Evolutionary conservation across 2,888 invertebrate genomes (phyloP).

Genomic region (Leptopilina syphax): DNA sequence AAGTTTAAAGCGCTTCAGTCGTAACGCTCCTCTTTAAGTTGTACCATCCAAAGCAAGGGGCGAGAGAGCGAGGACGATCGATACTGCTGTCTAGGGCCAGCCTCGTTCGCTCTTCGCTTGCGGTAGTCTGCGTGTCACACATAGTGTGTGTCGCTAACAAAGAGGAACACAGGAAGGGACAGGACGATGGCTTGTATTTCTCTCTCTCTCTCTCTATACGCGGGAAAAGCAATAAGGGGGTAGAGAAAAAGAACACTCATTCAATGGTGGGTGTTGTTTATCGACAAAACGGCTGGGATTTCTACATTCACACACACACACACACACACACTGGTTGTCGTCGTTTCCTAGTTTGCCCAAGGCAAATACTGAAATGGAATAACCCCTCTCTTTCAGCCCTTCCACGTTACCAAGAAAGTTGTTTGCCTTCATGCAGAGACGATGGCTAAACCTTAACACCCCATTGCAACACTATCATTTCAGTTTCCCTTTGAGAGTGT

Average conservation of each 20-base stretch:
- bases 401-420: conserved; percentile 17
- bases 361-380: conserved; percentile 19
- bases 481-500: conserved; percentile 16
- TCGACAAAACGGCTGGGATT: conserved; percentile 57
- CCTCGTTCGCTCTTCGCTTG: conserved; percentile 49
- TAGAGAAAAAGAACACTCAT: conserved; percentile 57
- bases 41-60: conserved; percentile 43
- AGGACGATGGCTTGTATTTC: conserved; percentile 41
- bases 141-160: conserved; percentile 20
- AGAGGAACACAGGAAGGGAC: conserved; percentile 41
- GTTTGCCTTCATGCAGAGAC: background rate
- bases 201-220: conserved; percentile 6
- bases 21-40: conserved; percentile 58
- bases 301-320: background rate
- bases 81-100: conserved; percentile 60
- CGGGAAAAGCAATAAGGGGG: conserved; percentile 22
- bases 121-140: conserved; percentile 23
- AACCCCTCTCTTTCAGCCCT: background rate
- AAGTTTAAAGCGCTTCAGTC: conserved; percentile 38
- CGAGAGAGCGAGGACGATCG: conserved; percentile 53
- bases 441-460: conserved; percentile 6
- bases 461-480: conserved; percentile 20
- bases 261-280: conserved; percentile 62
- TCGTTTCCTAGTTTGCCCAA: conserved; percentile 8
- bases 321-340: background rate